Evolutionary conservation across 2,888 invertebrate species (phyloP).

Genomic region (Molorchus minor): DNA sequence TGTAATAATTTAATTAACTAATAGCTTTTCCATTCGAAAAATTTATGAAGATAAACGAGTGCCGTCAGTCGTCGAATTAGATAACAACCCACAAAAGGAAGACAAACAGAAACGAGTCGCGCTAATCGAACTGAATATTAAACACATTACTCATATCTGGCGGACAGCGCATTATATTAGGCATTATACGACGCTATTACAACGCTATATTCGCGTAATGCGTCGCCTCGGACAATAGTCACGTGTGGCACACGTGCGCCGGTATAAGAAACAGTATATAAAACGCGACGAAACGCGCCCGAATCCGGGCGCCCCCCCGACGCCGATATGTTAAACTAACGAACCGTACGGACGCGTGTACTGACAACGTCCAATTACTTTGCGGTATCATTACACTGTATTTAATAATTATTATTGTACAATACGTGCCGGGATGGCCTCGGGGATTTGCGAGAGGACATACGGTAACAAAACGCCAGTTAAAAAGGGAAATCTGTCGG

Average conservation of each 20-base stretch:
- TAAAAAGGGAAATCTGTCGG: too few relatives aligned
- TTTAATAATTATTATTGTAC: slow-evolving; percentile 49
- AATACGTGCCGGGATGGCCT: slow-evolving; percentile 37
- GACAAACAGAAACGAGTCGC: slow-evolving; percentile 44
- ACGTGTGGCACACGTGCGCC: slow-evolving; percentile 44
- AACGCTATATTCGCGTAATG: slow-evolving; percentile 42
- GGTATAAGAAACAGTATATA: slow-evolving; percentile 48
- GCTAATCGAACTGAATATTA: slow-evolving; percentile 50
- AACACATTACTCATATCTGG: slow-evolving; percentile 53
- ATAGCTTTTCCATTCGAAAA: not conserved
- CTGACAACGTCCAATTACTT: slow-evolving; percentile 61
- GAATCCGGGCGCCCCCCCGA: slow-evolving; percentile 39
- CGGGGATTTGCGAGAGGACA: slow-evolving; percentile 17
- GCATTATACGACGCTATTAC: slow-evolving; percentile 49
- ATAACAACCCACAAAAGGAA: slow-evolving; percentile 19
- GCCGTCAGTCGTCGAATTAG: slow-evolving; percentile 24
- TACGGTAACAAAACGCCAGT: too few relatives aligned
- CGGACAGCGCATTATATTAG: slow-evolving; percentile 26
- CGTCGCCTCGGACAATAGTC: slow-evolving; percentile 48
- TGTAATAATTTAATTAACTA: not conserved
- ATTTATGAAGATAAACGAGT: slow-evolving; percentile 27
- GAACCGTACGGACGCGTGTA: slow-evolving; percentile 58
- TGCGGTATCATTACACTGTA: slow-evolving; percentile 60
- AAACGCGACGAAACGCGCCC: slow-evolving; percentile 53
- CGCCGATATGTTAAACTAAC: slow-evolving; percentile 56